Conservation (phyloP, 2,888 invertebrate species). For the Parnassius glacialis region DNA sequence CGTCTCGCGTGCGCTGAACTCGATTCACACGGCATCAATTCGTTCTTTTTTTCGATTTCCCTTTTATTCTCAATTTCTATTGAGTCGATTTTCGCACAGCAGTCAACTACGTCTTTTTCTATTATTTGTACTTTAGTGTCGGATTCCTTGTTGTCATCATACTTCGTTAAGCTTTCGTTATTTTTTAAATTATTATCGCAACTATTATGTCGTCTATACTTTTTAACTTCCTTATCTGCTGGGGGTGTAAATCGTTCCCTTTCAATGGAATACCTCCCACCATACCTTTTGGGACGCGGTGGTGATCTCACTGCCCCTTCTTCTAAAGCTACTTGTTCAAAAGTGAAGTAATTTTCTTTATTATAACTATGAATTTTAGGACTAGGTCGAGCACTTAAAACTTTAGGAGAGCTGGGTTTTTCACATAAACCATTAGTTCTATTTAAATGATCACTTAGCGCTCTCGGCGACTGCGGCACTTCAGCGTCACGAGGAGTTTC, state of each 20-base stretch:
- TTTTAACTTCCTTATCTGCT: conserved; percentile 64
- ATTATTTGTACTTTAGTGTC: conserved; percentile 35
- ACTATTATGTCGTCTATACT: conserved; percentile 69
- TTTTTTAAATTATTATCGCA: conserved; percentile 71
- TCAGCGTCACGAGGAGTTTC: conserved; percentile 65
- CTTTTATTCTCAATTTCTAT: conserved; percentile 51
- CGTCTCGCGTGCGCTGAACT: conserved; percentile 68
- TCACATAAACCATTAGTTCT: conserved; percentile 59
- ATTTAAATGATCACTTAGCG: conserved; percentile 59
- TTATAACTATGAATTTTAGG: conserved; percentile 69
- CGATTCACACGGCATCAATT: conserved; percentile 48
- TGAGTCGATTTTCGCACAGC: conserved; percentile 63
- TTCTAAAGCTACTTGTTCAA: conserved; percentile 54
- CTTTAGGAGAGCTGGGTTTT: conserved; percentile 60
- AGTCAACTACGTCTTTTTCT: conserved; percentile 65
- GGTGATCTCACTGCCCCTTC: conserved; percentile 49
- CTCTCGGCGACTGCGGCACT: conserved; percentile 64
- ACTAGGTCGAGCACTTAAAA: conserved; percentile 58
- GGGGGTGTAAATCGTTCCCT: conserved; percentile 68
- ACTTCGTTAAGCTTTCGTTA: conserved; percentile 54
- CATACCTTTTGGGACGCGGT: conserved; percentile 62
- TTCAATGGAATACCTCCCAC: conserved; percentile 70
- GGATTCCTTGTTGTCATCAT: conserved; percentile 54
- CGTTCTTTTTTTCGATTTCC: conserved; percentile 48
- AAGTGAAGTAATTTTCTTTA: conserved; percentile 74